Evolutionary conservation across 2,113 vertebrate species (phyloP), one percentile per base, ranked within the genome.

Genomic region (Motacilla alba): DNA sequence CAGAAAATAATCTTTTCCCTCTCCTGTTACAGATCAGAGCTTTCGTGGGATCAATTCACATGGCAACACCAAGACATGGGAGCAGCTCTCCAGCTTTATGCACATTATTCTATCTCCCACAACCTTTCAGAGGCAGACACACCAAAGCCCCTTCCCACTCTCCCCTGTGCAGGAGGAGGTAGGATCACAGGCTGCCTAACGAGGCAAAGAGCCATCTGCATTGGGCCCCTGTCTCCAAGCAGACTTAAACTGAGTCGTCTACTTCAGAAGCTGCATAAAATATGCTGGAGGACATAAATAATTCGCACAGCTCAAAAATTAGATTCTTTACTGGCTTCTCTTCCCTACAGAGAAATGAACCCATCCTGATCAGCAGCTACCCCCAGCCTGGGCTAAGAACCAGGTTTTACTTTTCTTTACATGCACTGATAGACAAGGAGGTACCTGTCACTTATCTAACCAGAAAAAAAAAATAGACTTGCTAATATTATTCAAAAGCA

Each of bases 261-360:
- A 13, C 72, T 83, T 76, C 63, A 86, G 66, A 31, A 88, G 67
- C 72, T 59, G 44, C 82, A 87, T 91, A 94, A 90, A 90, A 95
- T 73, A 88, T 91, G 72, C 69, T 85, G 78, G 47, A 95, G 70
- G 58, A 69, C 70, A 90, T 95, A 93, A 87, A 91, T 93, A 95
- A 91, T 95, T 94, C 0, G 5, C 70, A 73, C 11, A 80, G 82
- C 46, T 93, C 90, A 75, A 80, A 49, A 95, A 94, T 83, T 74
- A 88, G 27, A 83, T 80, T 76, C 43, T 35, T 62, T 77, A 17
- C n/a, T 75, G 90, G 31, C 26, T 58, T 85, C 15, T 58, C 30
- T 91, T 53, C 37, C 33, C 41, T 74, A 37, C 19, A 62, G 58
- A 79, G 63, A 41, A 27, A 83, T 8, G 24, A 94, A 52, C 3